Base-by-base conservation (phyloP, 2,888 invertebrate species). In the Caenorhabditis zanzibari region DNA sequence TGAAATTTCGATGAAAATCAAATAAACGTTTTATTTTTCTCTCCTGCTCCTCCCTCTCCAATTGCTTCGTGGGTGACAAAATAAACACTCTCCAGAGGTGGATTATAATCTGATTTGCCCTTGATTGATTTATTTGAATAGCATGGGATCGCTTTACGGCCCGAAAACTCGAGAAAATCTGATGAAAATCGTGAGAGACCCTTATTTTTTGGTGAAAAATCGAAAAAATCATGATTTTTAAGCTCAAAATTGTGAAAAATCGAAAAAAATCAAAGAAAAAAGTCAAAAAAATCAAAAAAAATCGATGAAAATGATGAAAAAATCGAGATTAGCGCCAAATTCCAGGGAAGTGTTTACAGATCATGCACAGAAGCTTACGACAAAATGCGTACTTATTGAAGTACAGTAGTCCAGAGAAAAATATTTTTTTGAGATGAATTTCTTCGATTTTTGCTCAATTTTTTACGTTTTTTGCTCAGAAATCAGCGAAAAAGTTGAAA, bases 101-200 rank as follows among this genome's bases (percentile, higher is more conserved):
- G 12, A 26, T 24, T 26, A n/a, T n/a, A 54, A 24, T 49, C 49
- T n/a, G 26, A 24, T 19, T 14, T n/a, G 16, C 44, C 7, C 14
- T 2, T 16, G 61, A 72, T 61, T 63, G n/a, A n/a, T 61, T 72
- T 74, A 64, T 74, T 74, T 74, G 64, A 63, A 28, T 64, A 64
- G 74, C 74, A 61, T 49, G 73, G 35, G 2, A 10, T 12, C 38
- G 38, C 6, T n/a, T n/a, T n/a, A n/a, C n/a, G n/a, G 38, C 10
- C 38, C 9, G 10, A 38, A 38, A 38, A 38, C 38, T 38, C 38
- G 38, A 38, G 38, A 38, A 49, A 49, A 49, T 22, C 10, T 19
- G n/a, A 19, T 7, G 19, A 54, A 54, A 54, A 14, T 54, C 54
- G 32, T 58, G 58, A 58, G 28, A 32, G n/a, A 22, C 26, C 3